phyloP scores from a whole-genome alignment of 2,113 vertebrate genomes.

The Alouatta palliata region DNA sequence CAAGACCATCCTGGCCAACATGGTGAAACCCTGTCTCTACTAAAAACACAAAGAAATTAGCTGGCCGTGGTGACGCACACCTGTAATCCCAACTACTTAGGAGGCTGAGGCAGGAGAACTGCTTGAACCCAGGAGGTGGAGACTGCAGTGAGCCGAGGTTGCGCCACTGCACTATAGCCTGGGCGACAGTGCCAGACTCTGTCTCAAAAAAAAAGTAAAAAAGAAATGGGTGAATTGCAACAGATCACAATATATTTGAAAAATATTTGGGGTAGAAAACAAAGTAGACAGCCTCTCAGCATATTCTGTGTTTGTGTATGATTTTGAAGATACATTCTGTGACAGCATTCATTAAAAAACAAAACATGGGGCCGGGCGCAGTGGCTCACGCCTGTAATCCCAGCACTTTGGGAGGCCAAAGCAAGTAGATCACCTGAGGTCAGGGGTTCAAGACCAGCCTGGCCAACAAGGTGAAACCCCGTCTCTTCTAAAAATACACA shows the following conservation, averaged over 20 bases:
- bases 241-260: slow-evolving; percentile 25
- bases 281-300: background rate
- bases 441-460: background rate
- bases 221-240: background rate
- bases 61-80: no score
- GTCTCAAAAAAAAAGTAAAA: no score
- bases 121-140: no score
- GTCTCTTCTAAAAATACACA: no score
- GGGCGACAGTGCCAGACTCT: no score
- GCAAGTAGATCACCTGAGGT: background rate
- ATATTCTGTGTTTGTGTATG: background rate
- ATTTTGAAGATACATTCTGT: slow-evolving; percentile 5
- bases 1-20: no score
- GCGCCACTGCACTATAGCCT: no score
- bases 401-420: background rate
- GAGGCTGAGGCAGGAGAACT: no score
- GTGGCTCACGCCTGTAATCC: background rate
- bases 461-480: background rate
- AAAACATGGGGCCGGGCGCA: background rate
- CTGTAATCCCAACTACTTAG: no score
- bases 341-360: background rate
- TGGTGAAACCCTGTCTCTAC: no score
- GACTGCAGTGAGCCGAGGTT: no score
- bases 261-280: background rate
- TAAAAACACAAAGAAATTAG: no score